Conservation (phyloP, 2,888 invertebrate genomes). For the Pecten maximus region DNA sequence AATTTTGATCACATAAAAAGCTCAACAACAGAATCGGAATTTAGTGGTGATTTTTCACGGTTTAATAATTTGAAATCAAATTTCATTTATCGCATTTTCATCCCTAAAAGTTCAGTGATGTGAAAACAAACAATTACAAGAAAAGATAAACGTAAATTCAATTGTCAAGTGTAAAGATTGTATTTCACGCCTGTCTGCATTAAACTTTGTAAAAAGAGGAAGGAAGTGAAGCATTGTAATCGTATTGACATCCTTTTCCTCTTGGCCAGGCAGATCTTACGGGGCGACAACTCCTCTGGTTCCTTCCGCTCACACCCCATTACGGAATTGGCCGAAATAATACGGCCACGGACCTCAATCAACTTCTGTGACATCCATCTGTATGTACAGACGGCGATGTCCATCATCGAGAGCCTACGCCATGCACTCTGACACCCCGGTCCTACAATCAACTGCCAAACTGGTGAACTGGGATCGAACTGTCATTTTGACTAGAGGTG, state of each 20-base stretch:
- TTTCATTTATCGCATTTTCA: neutral
- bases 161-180: neutral
- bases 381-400: neutral
- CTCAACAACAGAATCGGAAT: too few species aligned
- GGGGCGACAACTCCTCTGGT: neutral
- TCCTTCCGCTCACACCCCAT: neutral
- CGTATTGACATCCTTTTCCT: neutral
- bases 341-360: neutral
- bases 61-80: slow-evolving; percentile 4
- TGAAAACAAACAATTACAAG: slow-evolving; percentile 2
- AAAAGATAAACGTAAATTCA: neutral
- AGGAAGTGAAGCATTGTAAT: neutral
- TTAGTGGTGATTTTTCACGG: neutral
- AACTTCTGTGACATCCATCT: neutral
- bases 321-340: neutral
- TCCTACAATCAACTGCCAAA: neutral
- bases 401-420: neutral
- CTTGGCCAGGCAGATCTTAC: neutral
- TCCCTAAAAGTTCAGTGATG: neutral
- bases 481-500: neutral
- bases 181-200: slow-evolving; percentile 13
- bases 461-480: neutral
- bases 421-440: neutral
- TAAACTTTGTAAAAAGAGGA: neutral
- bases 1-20: too few species aligned